Evolutionary conservation across 2,888 invertebrate genomes (phyloP), one percentile per base, ranked within the genome.

Genomic region (Ichneumoninae sp.): DNA sequence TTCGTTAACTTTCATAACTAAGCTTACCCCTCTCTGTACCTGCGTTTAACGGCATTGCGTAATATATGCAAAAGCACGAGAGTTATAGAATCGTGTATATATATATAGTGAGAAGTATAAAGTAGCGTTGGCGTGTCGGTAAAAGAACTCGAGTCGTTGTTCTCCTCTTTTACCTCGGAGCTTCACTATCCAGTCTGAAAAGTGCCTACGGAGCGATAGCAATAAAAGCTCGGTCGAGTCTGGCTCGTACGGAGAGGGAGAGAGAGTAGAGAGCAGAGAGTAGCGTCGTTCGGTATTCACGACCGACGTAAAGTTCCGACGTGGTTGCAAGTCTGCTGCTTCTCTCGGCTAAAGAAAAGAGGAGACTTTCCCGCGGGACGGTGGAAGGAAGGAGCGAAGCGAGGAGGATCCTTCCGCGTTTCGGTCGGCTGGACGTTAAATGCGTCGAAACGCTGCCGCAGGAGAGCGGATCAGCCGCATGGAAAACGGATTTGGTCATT

Each of bases 321-420:
- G 73, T 75, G 52, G 71, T 54, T 66, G 65, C 65, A 22, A 60
- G 60, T 73, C 73, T 66, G 66, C 50, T 40, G 54, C 54, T 54
- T 71, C 63, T 26, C 69, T 50, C 71, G 54, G 13, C 40, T 69
- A 30, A 54, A 22, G 50, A 69, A 66, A 30, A 40, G 44, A 26
- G 30, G 7, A 47, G 63, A 73, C 69, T 57, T 57, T 79, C 71
- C 68, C 74, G 57, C 57, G 74, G 50, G 22, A 81, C 36, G 16
- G 74, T 69, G 26, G 74, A 81, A 47, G 40, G 60, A 22, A 30
- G 50, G 4, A 69, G 65, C 47, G 63, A 66, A 81, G 71, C 66
- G 77, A 80, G 79, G 85, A 81, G 84, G 86, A 40, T 33, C 75
- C 75, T 52, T 40, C 40, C 36, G 7, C 66, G 66, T 76, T 66